Percentiles rank a stretch among this genome's conserved stretches.
Conservation (phyloP, 2,113 vertebrate species). For the Rynchops niger region DNA sequence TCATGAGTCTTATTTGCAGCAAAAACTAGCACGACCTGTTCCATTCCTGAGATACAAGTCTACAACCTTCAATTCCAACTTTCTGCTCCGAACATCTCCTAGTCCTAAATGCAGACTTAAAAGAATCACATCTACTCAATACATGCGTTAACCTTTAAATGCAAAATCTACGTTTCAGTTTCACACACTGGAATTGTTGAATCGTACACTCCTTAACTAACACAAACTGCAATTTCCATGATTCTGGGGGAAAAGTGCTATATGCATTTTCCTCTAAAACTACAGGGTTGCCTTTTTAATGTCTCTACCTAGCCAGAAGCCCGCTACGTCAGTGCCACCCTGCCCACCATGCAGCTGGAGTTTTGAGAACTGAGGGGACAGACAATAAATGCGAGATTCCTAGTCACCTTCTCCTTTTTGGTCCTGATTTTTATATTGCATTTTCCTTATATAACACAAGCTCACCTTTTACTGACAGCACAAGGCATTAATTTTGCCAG, state of each 20-base stretch:
- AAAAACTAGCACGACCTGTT: not conserved
- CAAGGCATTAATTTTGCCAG: not conserved
- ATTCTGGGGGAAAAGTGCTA: not conserved
- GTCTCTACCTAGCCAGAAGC: not conserved
- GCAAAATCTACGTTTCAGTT: not conserved
- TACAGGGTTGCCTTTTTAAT: not conserved
- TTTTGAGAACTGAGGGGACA: not conserved
- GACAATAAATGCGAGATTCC: not conserved
- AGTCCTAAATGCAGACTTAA: not conserved
- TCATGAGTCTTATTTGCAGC: not conserved
- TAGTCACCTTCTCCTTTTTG: not conserved
- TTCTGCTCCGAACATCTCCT: not conserved
- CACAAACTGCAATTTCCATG: not conserved
- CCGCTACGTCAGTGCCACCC: rapidly evolving
- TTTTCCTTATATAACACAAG: not conserved
- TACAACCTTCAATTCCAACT: not conserved
- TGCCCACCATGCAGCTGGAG: not conserved
- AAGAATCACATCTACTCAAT: not conserved
- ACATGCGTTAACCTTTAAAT: not conserved
- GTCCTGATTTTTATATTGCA: not conserved
- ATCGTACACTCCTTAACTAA: not conserved
- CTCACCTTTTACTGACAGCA: not conserved
- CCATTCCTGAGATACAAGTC: not conserved
- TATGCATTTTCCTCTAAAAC: not conserved
- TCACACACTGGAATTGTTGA: not conserved